These are phyloP conservation scores for Limnephilus auricula DNA, from an alignment of 2,888 invertebrate species.

Conservation along the genomic window DNA sequence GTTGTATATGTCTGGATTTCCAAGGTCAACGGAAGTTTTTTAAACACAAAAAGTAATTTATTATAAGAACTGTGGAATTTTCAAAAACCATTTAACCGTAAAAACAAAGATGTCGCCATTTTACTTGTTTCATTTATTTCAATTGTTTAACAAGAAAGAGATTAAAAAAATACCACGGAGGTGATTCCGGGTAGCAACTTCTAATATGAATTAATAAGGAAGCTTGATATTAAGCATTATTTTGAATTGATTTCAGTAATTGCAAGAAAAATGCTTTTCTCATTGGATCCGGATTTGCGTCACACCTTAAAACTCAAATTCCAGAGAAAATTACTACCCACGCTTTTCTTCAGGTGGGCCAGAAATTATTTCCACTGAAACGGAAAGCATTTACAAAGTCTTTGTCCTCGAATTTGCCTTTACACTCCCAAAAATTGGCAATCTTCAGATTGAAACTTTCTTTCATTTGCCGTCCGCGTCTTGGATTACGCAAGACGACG, in stretches of 20 bases:
- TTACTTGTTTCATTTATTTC: background rate
- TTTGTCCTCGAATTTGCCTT: slow-evolving; percentile 40
- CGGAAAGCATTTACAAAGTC: slow-evolving; percentile 36
- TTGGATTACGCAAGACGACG: slow-evolving; percentile 52
- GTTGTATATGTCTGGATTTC: too few species aligned
- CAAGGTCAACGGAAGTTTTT: too few species aligned
- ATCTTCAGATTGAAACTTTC: slow-evolving; percentile 46
- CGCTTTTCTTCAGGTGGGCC: slow-evolving; percentile 6
- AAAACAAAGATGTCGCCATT: background rate
- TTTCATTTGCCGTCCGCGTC: slow-evolving; percentile 46
- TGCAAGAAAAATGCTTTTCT: background rate
- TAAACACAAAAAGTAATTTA: too few species aligned
- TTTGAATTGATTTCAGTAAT: background rate
- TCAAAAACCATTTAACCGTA: too few species aligned
- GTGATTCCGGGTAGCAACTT: background rate
- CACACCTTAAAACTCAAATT: background rate
- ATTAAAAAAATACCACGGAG: background rate
- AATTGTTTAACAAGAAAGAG: background rate
- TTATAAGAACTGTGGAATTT: too few species aligned
- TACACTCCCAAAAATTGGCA: slow-evolving; percentile 46
- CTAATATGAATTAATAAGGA: background rate
- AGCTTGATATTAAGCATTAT: background rate
- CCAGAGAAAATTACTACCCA: background rate
- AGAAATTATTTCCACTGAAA: slow-evolving; percentile 8
- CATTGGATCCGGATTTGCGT: background rate